phyloP scores from a whole-genome alignment of 2,113 vertebrate genomes.

The Ophthalmolycus amberensis region DNA sequence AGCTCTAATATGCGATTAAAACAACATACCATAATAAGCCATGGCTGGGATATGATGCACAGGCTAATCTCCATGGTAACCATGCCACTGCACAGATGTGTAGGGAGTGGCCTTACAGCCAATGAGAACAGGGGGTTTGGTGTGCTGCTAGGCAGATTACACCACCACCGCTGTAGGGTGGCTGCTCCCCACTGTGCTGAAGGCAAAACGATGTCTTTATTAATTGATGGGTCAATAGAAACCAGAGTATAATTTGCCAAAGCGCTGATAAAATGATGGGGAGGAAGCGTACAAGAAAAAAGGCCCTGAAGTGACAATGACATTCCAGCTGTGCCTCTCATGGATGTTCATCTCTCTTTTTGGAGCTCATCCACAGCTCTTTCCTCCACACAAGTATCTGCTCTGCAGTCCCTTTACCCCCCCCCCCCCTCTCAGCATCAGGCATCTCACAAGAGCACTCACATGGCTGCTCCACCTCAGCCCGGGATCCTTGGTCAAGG shows the following conservation, averaged over 20 bases:
- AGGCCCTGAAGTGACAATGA: not conserved
- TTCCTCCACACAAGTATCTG: not conserved
- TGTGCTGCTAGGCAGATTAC: slow-evolving; percentile 78
- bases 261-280: not conserved
- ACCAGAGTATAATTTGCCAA: slow-evolving; percentile 20
- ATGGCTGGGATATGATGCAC: slow-evolving; percentile 37
- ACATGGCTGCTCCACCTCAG: slow-evolving; percentile 66
- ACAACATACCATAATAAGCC: slow-evolving; percentile 17
- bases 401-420: not conserved
- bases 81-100: slow-evolving; percentile 47
- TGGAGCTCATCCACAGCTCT: not conserved
- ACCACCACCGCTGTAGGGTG: not conserved
- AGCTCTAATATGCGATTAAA: slow-evolving; percentile 6
- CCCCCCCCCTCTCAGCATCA: slow-evolving; percentile 23
- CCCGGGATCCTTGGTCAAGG: not conserved
- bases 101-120: slow-evolving; percentile 66
- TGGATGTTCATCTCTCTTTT: not conserved
- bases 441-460: slow-evolving; percentile 72
- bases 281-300: not conserved
- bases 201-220: slow-evolving; percentile 17
- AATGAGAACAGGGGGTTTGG: slow-evolving; percentile 53
- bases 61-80: slow-evolving; percentile 72
- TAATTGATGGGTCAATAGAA: slow-evolving; percentile 25
- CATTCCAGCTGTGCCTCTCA: slow-evolving; percentile 11
- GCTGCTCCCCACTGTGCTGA: slow-evolving; percentile 20